Percentiles rank a stretch among this genome's conserved stretches.
These are phyloP conservation scores for Oreotrochilus melanogaster DNA, from an alignment of 2,113 vertebrate species.

Conservation along the genomic window DNA sequence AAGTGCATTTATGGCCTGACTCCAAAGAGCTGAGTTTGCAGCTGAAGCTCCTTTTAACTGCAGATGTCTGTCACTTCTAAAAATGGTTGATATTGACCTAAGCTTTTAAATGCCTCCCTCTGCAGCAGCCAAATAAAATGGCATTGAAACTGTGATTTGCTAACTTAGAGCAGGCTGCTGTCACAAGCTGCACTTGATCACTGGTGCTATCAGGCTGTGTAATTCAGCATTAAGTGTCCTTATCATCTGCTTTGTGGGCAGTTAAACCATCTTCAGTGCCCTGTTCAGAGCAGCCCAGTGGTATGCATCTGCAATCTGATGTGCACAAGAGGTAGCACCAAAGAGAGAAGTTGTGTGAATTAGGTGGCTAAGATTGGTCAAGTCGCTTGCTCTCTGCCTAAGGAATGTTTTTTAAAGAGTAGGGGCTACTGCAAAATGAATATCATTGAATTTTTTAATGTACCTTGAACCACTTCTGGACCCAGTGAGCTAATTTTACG, in stretches of 20 bases:
- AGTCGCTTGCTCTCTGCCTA: neutral
- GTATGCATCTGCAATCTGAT: neutral
- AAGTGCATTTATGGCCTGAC: neutral
- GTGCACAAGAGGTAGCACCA: neutral
- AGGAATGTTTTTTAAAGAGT: neutral
- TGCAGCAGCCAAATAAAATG: constrained; percentile 17
- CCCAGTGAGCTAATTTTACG: neutral
- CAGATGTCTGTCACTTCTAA: neutral
- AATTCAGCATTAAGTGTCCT: neutral
- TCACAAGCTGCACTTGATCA: neutral
- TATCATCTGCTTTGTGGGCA: neutral
- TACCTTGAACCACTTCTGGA: neutral
- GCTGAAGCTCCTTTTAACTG: constrained; percentile 8
- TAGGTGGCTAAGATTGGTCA: neutral
- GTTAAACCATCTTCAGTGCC: neutral
- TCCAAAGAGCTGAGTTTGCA: neutral
- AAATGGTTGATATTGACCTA: constrained; percentile 8
- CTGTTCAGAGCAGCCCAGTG: neutral
- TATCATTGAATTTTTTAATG: neutral
- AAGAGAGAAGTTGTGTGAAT: neutral
- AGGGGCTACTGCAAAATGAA: neutral
- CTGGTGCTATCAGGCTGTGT: neutral
- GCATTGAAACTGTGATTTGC: neutral
- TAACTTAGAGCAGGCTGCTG: neutral
- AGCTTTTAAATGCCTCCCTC: neutral